Conservation (phyloP, 2,797 vertebrate species). For the Melanotaenia pygmaea region DNA sequence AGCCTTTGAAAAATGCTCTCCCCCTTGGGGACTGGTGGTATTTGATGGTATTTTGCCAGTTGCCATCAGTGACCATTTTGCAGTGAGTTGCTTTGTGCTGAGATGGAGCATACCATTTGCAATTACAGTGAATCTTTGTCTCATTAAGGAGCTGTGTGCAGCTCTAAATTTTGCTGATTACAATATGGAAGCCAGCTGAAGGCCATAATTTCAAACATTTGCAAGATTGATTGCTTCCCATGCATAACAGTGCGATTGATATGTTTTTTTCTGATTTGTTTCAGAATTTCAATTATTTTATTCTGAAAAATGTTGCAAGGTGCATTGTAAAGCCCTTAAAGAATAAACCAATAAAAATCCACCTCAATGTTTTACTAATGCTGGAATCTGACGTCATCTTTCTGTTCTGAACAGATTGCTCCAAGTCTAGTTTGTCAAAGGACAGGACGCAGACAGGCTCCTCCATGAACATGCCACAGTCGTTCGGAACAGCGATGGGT, state of each 20-base stretch:
- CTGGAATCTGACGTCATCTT: constrained; percentile 18
- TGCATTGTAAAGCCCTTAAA: constrained; percentile 26
- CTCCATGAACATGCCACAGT: constrained; percentile 96
- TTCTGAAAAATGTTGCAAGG: constrained; percentile 2
- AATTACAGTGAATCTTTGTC: constrained; percentile 71
- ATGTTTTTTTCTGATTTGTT: constrained; percentile 33
- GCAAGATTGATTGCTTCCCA: constrained; percentile 43
- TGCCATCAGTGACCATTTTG: constrained; percentile 62
- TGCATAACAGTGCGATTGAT: constrained; percentile 38
- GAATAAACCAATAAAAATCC: not conserved
- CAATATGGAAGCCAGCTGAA: constrained; percentile 50
- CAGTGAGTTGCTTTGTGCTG: constrained; percentile 63
- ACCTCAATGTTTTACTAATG: constrained; percentile 7
- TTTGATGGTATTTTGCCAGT: constrained; percentile 66
- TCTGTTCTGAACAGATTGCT: constrained; percentile 86
- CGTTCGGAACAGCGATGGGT: constrained; percentile 88
- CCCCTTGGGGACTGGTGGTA: constrained; percentile 47
- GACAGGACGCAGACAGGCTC: constrained; percentile 76
- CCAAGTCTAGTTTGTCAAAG: constrained; percentile 86
- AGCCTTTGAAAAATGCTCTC: constrained; percentile 70
- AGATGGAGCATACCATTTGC: constrained; percentile 55
- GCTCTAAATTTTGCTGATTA: constrained; percentile 56
- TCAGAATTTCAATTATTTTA: constrained; percentile 25
- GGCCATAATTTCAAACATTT: constrained; percentile 60
- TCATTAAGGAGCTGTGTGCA: constrained; percentile 64